Conservation (phyloP, 2,888 invertebrate species). For the Eudemis profundana region DNA sequence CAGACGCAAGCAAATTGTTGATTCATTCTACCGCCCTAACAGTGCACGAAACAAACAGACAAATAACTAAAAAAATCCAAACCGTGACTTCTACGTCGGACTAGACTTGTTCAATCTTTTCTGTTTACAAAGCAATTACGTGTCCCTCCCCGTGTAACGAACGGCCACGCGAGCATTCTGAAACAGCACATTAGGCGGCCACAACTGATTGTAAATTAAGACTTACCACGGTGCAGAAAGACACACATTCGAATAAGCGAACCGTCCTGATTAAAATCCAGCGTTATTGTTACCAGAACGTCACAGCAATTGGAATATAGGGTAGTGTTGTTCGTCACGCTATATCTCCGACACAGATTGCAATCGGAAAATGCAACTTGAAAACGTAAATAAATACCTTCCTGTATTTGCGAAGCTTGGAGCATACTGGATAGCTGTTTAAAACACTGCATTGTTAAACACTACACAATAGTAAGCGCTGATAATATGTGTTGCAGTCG, state of each 20-base stretch:
- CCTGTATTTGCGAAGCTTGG: neutral
- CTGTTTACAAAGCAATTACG: conserved; percentile 72
- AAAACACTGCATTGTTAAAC: neutral
- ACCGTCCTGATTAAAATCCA: conserved; percentile 31
- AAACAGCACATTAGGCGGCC: conserved; percentile 45
- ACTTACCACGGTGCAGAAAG: conserved; percentile 28
- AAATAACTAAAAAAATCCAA: conserved; percentile 57
- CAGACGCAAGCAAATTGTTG: conserved; percentile 44
- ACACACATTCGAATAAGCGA: conserved; percentile 16
- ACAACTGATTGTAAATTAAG: conserved; percentile 29
- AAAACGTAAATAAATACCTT: conserved; percentile 9
- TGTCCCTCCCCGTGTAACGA: conserved; percentile 54
- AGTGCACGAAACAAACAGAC: conserved; percentile 49
- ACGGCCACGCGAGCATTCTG: conserved; percentile 50
- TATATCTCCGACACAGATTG: conserved; percentile 46
- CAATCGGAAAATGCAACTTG: conserved; percentile 11
- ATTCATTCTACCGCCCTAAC: conserved; percentile 49
- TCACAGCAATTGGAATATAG: conserved; percentile 33
- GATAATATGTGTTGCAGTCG: too few species aligned
- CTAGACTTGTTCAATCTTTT: conserved; percentile 64
- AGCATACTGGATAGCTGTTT: neutral
- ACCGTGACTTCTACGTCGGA: conserved; percentile 52
- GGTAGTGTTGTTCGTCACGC: conserved; percentile 50
- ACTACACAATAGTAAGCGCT: neutral
- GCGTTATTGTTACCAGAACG: conserved; percentile 29